phyloP scores from a whole-genome alignment of 2,888 invertebrate genomes.

The Drosophila affinis region DNA sequence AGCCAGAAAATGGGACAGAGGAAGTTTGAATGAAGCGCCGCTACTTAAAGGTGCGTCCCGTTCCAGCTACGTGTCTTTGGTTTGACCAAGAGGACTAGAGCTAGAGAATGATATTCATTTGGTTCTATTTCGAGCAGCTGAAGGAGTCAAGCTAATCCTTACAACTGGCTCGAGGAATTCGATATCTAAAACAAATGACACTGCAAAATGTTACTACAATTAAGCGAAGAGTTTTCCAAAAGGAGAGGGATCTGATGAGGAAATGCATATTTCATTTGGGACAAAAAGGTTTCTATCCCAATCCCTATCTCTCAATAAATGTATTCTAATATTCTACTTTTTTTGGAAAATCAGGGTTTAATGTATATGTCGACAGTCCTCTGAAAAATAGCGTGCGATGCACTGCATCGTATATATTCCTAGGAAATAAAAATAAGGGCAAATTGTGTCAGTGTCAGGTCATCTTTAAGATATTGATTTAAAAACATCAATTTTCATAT shows the following conservation, averaged over 20 bases:
- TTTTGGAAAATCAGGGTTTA: no score
- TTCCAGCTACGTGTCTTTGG: slow-evolving; percentile 27
- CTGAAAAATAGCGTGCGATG: no score
- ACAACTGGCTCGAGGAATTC: not conserved
- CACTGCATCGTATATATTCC: no score
- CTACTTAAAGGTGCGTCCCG: slow-evolving; percentile 15
- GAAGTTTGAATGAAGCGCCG: not conserved
- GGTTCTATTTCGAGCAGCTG: not conserved
- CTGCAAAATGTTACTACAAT: not conserved
- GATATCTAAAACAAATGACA: not conserved
- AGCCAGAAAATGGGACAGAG: not conserved
- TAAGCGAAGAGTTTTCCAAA: not conserved
- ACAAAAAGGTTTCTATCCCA: not conserved
- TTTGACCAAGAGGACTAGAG: slow-evolving; percentile 11
- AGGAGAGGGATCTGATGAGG: no score
- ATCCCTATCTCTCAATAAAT: not conserved
- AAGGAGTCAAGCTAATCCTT: slow-evolving; percentile 6
- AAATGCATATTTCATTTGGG: not conserved
- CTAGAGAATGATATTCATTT: not conserved
- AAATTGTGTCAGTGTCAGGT: no score
- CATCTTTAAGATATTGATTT: no score
- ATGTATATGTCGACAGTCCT: no score
- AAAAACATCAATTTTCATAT: no score
- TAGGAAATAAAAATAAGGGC: no score
- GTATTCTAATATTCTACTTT: not conserved